Conservation (phyloP, 2,888 invertebrate genomes). For the Nemapogon koenigi region DNA sequence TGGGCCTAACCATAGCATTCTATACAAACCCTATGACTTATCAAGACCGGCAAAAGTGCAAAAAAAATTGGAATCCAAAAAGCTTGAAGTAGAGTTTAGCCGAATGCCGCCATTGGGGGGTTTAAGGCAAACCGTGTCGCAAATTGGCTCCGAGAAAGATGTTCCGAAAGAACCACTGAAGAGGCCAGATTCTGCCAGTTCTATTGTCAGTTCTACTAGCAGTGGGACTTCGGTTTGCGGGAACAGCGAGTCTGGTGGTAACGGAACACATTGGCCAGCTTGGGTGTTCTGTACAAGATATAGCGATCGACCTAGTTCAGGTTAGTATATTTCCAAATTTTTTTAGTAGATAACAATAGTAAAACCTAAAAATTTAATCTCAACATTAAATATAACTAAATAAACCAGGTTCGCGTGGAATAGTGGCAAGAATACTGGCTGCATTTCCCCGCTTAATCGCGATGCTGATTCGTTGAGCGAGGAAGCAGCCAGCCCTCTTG, state of each 20-base stretch:
- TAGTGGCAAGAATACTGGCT: no score
- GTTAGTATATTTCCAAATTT: constrained; percentile 58
- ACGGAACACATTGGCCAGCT: constrained; percentile 83
- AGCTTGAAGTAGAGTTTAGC: constrained; percentile 32
- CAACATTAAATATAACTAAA: no score
- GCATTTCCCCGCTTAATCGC: no score
- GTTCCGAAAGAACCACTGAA: constrained; percentile 41
- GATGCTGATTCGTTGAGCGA: no score
- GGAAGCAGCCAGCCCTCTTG: no score
- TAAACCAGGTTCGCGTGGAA: no score
- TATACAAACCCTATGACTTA: constrained; percentile 67
- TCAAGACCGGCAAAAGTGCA: constrained; percentile 38
- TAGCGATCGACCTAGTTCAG: constrained; percentile 88
- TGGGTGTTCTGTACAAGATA: constrained; percentile 99
- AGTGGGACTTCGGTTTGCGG: constrained; percentile 54
- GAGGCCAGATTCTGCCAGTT: constrained; percentile 57
- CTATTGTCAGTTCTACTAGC: constrained; percentile 54
- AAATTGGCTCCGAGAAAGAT: constrained; percentile 61
- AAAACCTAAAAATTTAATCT: constrained; percentile 11
- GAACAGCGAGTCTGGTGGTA: constrained; percentile 36
- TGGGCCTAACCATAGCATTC: constrained; percentile 56
- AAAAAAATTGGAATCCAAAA: constrained; percentile 44
- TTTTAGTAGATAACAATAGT: constrained; percentile 1
- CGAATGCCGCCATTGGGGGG: constrained; percentile 69
- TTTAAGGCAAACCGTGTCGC: constrained; percentile 72